These are phyloP conservation scores for Octomys mimax DNA, from an alignment of 2,797 vertebrate species.

Conservation along the genomic window DNA sequence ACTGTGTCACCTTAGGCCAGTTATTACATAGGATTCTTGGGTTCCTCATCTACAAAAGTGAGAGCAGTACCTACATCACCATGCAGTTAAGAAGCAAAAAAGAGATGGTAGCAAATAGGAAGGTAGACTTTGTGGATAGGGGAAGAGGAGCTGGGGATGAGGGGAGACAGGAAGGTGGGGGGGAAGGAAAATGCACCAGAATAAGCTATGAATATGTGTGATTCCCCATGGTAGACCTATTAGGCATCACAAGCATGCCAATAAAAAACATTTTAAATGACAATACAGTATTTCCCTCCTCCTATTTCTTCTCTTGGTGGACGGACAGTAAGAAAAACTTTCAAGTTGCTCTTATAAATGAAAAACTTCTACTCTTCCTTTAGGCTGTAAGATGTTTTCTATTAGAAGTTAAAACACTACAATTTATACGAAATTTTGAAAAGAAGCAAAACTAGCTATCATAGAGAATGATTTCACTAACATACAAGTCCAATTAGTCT, in stretches of 20 bases:
- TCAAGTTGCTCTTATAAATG: background rate
- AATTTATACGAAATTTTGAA: background rate
- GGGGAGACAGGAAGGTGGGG: background rate
- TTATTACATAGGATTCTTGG: background rate
- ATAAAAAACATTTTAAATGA: background rate
- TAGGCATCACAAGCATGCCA: background rate
- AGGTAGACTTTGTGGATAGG: background rate
- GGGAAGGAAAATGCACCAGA: background rate
- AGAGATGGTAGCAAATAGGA: background rate
- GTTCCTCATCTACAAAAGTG: slow-evolving; percentile 17
- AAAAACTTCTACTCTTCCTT: slow-evolving; percentile 1
- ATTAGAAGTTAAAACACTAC: background rate
- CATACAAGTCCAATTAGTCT: background rate
- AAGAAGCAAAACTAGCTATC: background rate
- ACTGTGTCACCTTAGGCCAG: background rate
- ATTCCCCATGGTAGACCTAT: background rate
- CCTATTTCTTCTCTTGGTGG: background rate
- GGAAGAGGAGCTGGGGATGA: background rate
- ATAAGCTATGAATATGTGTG: background rate
- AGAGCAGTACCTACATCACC: background rate
- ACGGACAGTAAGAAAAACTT: background rate
- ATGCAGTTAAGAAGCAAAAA: background rate
- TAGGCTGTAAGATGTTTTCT: background rate
- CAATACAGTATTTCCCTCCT: background rate
- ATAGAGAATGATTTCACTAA: background rate